These are phyloP conservation scores for Periophthalmodon schlosseri DNA, from an alignment of 2,113 vertebrate species.

Conservation along the genomic window DNA sequence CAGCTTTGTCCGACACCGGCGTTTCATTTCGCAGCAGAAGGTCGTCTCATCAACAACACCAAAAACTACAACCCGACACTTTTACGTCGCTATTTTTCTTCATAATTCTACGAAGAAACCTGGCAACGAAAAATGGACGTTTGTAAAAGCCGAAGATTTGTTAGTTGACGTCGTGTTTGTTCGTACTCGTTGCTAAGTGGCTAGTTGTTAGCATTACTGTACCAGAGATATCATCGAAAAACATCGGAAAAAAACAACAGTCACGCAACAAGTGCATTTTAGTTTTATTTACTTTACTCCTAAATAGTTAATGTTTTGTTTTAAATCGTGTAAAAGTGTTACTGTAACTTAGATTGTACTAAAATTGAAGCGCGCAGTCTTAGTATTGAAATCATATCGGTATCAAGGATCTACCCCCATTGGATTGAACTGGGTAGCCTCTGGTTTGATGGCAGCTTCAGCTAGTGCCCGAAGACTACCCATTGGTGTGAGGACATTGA, in stretches of 20 bases:
- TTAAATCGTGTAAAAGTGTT: background rate
- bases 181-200: conserved; percentile 48
- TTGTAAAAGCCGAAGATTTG: conserved; percentile 17
- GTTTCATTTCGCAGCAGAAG: conserved; percentile 60
- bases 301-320: background rate
- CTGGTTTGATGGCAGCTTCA: conserved; percentile 67
- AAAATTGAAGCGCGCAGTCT: conserved; percentile 6
- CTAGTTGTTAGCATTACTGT: conserved; percentile 36
- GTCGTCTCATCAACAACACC: conserved; percentile 46
- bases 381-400: background rate
- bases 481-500: conserved; percentile 77
- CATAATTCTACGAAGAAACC: background rate
- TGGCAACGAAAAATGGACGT: background rate
- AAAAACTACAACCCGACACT: background rate
- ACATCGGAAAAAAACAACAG: background rate
- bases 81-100: background rate
- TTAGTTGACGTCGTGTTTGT: conserved; percentile 27
- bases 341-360: background rate
- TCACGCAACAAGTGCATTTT: background rate
- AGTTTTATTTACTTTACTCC: background rate
- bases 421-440: conserved; percentile 2
- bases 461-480: conserved; percentile 58
- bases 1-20: conserved; percentile 67
- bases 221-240: background rate
- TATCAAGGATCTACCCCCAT: conserved; percentile 4